A percentile compares a stretch with the other conserved stretches of the same genome.
phyloP scores from a whole-genome alignment of 1,140 invertebrate genomes.

The Riptortus pedestris region DNA sequence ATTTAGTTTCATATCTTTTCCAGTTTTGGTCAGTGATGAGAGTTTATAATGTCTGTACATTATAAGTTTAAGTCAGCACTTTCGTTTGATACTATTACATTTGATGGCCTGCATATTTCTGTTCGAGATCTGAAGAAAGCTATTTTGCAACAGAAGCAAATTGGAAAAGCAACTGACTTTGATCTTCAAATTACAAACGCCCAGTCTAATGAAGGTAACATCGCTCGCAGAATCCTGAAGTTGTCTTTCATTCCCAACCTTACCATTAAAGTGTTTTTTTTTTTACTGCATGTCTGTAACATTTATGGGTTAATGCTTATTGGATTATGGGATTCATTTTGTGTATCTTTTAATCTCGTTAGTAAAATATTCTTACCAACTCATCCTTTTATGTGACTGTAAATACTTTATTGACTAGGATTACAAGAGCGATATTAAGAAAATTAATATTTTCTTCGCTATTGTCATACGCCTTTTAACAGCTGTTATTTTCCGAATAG shows the following conservation, averaged over 20 bases:
- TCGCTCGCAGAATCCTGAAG: background rate
- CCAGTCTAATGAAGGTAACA: constrained; percentile 88
- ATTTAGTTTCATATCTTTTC: constrained; percentile 12
- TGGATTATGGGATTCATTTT: too few relatives aligned
- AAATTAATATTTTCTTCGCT: too few relatives aligned
- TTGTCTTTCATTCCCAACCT: background rate
- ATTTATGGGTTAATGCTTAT: too few relatives aligned
- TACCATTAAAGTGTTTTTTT: background rate
- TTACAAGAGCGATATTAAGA: too few relatives aligned
- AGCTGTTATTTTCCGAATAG: too few relatives aligned
- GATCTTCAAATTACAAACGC: constrained; percentile 94
- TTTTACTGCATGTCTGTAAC: background rate
- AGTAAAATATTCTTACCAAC: too few relatives aligned
- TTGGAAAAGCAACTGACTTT: constrained; percentile 88
- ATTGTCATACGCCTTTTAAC: too few relatives aligned
- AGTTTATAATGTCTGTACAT: constrained; percentile 75
- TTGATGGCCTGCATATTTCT: constrained; percentile 93
- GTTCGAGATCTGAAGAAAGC: constrained; percentile 87
- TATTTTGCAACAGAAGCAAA: constrained; percentile 88
- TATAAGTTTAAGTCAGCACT: constrained; percentile 96
- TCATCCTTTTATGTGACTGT: too few relatives aligned
- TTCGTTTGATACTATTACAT: constrained; percentile 90
- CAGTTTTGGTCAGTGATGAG: constrained; percentile 21
- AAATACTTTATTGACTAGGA: too few relatives aligned
- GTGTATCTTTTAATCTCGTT: too few relatives aligned